Evolutionary conservation across 2,113 vertebrate species (phyloP).

Genomic region (Oreotrochilus melanogaster): DNA sequence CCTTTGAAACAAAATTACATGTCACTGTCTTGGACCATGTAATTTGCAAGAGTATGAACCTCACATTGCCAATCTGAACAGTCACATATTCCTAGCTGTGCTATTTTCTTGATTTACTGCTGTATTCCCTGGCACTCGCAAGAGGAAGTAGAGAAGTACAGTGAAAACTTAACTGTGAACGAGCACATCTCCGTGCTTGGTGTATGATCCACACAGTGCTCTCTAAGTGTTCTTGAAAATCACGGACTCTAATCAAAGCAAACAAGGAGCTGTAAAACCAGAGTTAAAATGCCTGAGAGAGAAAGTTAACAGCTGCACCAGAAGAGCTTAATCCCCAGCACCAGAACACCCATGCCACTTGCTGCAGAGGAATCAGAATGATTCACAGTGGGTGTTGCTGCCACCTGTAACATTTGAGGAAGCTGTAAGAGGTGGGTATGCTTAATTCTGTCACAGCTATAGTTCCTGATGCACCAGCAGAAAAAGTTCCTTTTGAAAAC

Average conservation of each 20-base stretch:
- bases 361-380: neutral
- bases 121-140: neutral
- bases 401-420: neutral
- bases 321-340: neutral
- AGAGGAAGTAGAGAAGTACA: neutral
- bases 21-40: neutral
- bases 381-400: accelerated
- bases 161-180: neutral
- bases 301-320: neutral
- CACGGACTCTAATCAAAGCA: neutral
- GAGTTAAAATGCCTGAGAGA: neutral
- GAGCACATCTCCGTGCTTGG: neutral
- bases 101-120: neutral
- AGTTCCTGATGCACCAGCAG: accelerated
- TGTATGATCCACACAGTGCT: accelerated
- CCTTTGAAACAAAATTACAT: neutral
- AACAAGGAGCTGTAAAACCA: neutral
- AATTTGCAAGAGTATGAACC: neutral
- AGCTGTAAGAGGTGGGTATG: neutral
- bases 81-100: neutral
- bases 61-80: neutral
- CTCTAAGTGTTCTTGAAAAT: neutral
- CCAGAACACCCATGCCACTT: accelerated
- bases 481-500: neutral
- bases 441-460: neutral